Base-by-base conservation (phyloP, 2,888 invertebrate species). In the Aporophyla lueneburgensis region DNA sequence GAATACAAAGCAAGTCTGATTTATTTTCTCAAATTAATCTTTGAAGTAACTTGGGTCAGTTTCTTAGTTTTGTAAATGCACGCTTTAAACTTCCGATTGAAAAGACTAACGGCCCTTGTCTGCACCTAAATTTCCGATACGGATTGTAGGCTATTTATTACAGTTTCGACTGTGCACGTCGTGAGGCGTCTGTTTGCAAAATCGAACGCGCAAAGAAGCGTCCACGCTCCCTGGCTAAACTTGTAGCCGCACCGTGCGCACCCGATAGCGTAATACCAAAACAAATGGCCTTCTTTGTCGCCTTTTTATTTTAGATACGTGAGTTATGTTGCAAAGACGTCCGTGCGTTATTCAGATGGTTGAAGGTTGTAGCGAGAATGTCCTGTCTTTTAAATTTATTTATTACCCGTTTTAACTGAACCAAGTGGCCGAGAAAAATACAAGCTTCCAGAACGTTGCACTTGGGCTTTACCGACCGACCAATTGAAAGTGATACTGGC, bases 1-100 rank as follows among this genome's bases (percentile, higher is more conserved):
- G 94, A 96, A 95, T 96, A 94, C 95, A 95, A 95, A 95, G 94
- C 93, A 92, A 92, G 92, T 89, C 92, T 93, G 94, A 95, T 95
- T 94, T 94, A 95, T 94, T 93, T 92, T 92, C 92, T 89, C 90
- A 94, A 93, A 94, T 94, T 93, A 93, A 93, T 80, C 72, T 80
- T 75, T 71, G 51, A 75, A 69, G 65, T 68, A 83, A 87, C 66
- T 49, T 51, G 33, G 74, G 51, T 71, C 61, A 71, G 76, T 67
- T 51, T 72, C 59, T 68, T 63, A 74, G 71, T 76, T 85, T 54
- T 54, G 54, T 67, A 78, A 67, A 78, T 81, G 81, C 81, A 86
- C 61, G 71, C 58, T 58, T 78, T 72, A 77, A 78, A 84, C 76
- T 76, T 82, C 78, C 78, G 71, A 84, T 83, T 78, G 83, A 75